Conservation (phyloP, 2,797 vertebrate species). For the Argentina silus region DNA sequence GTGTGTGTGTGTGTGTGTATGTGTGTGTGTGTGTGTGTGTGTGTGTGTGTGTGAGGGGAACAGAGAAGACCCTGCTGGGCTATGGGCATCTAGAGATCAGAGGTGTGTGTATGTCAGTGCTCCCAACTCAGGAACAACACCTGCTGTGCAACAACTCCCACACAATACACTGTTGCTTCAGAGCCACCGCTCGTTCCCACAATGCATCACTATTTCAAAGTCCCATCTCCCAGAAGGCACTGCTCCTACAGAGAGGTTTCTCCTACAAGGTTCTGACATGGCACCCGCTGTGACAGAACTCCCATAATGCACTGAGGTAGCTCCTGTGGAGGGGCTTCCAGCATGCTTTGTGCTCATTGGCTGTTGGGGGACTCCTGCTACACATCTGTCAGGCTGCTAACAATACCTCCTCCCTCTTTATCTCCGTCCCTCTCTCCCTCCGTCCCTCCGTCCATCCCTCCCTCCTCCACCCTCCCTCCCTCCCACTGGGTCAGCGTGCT, state of each 20-base stretch:
- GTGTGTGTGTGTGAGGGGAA: slow-evolving; percentile 58
- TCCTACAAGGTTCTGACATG: slow-evolving; percentile 74
- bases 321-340: slow-evolving; percentile 55
- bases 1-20: slow-evolving; percentile 30
- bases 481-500: background rate
- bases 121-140: slow-evolving; percentile 48
- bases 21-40: slow-evolving; percentile 41
- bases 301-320: slow-evolving; percentile 68
- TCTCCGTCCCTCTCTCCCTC: slow-evolving; percentile 3
- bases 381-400: slow-evolving; percentile 52
- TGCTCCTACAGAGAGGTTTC: slow-evolving; percentile 68
- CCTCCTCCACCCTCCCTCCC: background rate
- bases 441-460: too few species aligned
- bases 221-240: slow-evolving; percentile 63
- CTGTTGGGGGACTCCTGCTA: slow-evolving; percentile 33
- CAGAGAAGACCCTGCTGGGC: slow-evolving; percentile 67
- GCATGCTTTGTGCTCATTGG: slow-evolving; percentile 44
- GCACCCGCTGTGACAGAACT: slow-evolving; percentile 69
- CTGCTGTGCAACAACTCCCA: slow-evolving; percentile 66
- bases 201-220: slow-evolving; percentile 64
- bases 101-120: slow-evolving; percentile 30
- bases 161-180: background rate
- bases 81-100: slow-evolving; percentile 68
- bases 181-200: background rate
- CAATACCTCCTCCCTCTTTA: slow-evolving; percentile 18